Evolutionary conservation across 2,113 vertebrate species (phyloP), one percentile per base, ranked within the genome.

Genomic region (Capra hircus): DNA sequence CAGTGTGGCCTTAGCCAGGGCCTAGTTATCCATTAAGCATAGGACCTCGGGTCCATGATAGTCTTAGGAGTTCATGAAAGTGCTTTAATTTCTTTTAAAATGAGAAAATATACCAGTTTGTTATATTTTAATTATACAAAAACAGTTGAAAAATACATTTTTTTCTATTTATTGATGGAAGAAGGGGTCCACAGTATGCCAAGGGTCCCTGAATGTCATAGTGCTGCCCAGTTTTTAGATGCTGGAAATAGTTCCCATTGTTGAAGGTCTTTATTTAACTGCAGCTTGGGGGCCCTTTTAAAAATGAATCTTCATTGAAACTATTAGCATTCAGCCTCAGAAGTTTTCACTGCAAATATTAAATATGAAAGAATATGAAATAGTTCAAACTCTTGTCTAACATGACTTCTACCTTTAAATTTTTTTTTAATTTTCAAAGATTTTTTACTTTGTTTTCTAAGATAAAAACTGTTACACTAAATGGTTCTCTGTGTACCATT

Each of bases 81-180:
- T 83, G 21, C 67, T 87, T 94, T 90, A 60, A 78, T 90, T 53
- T 81, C 30, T 84, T 59, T 94, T 85, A 62, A 59, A 96, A 55
- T 71, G 50, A 74, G 87, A 94, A 71, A 71, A 67, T 67, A 78
- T 13, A 48, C 53, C n/a, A 60, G 12, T 12, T 27, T 77, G 13
- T 88, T 48, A 53, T 36, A 45, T 52, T 92, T 87, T 94, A 77
- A 91, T 67, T 83, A 50, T 62, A 43, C 13, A 36, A 67, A 52
- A 92, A 94, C 6, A 60, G 64, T 23, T 27, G 0, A 83, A 60
- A 62, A 43, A 53, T 67, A 16, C 23, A 40, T 86, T 59, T 89
- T 93, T 57, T 57, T 62, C 21, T 80, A 19, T 55, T 55, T 82
- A 57, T 77, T 88, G n/a, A 60, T 28, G 36, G 45, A 81, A 21